Percentiles rank a stretch among this genome's conserved stretches.
Evolutionary conservation across 1,140 invertebrate genomes (phyloP).

Genomic region (Drosophila baimaii): DNA sequence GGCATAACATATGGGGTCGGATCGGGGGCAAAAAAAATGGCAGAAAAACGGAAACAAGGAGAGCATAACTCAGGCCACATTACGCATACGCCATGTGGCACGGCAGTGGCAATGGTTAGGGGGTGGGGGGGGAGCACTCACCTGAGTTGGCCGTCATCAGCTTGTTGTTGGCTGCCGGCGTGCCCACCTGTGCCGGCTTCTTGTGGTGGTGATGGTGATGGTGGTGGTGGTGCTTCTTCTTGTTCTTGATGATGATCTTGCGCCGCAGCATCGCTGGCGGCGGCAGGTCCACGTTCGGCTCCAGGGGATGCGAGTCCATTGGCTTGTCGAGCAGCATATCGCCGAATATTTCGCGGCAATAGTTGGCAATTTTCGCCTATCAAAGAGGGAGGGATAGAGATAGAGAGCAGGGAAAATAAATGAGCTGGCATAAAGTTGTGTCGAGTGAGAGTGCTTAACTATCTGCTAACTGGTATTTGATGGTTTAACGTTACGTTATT

Average conservation of each 20-base stretch:
- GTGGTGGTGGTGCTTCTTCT: conserved; percentile 97
- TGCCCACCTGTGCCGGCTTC: conserved; percentile 60
- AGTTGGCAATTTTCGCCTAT: conserved; percentile 98
- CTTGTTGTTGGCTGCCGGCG: conserved; percentile 71
- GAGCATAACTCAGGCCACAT: conserved; percentile 42
- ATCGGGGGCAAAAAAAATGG: conserved; percentile 12
- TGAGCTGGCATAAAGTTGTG: conserved; percentile 13
- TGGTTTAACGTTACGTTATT: conserved; percentile 22
- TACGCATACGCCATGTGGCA: conserved; percentile 37
- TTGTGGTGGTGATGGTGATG: conserved; percentile 88
- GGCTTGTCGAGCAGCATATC: conserved; percentile 96
- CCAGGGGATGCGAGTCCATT: conserved; percentile 93
- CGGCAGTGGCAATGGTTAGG: no score
- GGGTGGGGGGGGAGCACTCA: conserved; percentile 46
- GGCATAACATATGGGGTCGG: conserved; percentile 46
- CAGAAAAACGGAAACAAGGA: conserved; percentile 7
- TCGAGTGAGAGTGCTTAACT: conserved; percentile 33
- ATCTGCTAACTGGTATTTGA: conserved; percentile 62
- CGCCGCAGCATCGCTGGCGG: conserved; percentile 93
- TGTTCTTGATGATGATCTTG: conserved; percentile 99
- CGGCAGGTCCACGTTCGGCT: conserved; percentile 91
- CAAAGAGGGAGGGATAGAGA: neutral
- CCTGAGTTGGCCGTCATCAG: conserved; percentile 80
- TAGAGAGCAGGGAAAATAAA: neutral
- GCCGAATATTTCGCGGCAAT: conserved; percentile 97